Percentiles rank a stretch among this genome's conserved stretches.
Conservation (phyloP, 2,113 vertebrate genomes). For the Leuciscus idus region DNA sequence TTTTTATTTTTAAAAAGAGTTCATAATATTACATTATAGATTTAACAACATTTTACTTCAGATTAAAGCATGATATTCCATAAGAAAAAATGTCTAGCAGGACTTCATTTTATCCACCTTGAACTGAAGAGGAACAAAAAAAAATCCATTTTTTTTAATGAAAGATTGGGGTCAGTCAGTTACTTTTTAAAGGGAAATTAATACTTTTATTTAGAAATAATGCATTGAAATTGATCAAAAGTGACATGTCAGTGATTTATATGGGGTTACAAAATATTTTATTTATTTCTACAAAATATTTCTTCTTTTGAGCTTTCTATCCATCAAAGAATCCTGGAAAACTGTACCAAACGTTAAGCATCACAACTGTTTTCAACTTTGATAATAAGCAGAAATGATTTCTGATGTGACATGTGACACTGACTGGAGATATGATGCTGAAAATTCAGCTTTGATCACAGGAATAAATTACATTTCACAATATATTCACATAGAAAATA, state of each 20-base stretch:
- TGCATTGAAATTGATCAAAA: too few species aligned
- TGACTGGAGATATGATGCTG: not conserved
- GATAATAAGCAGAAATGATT: not conserved
- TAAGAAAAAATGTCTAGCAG: too few species aligned
- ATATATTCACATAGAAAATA: not conserved
- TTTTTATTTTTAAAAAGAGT: too few species aligned
- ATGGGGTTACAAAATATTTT: too few species aligned
- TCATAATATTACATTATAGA: not conserved
- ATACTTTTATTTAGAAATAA: not conserved
- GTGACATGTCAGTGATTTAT: too few species aligned
- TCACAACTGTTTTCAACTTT: not conserved
- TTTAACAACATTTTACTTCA: not conserved
- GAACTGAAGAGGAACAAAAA: too few species aligned
- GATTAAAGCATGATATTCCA: not conserved
- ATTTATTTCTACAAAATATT: not conserved
- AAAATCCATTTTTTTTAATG: too few species aligned
- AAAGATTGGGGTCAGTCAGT: too few species aligned
- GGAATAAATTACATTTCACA: not conserved
- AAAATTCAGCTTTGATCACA: not conserved
- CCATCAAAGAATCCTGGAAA: not conserved
- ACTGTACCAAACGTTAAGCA: not conserved
- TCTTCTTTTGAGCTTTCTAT: not conserved
- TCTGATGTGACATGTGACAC: not conserved
- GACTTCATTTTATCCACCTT: too few species aligned
- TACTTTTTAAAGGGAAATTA: not conserved